Evolutionary conservation across 2,888 invertebrate species (phyloP).

Genomic region (Epinotia demarniana): DNA sequence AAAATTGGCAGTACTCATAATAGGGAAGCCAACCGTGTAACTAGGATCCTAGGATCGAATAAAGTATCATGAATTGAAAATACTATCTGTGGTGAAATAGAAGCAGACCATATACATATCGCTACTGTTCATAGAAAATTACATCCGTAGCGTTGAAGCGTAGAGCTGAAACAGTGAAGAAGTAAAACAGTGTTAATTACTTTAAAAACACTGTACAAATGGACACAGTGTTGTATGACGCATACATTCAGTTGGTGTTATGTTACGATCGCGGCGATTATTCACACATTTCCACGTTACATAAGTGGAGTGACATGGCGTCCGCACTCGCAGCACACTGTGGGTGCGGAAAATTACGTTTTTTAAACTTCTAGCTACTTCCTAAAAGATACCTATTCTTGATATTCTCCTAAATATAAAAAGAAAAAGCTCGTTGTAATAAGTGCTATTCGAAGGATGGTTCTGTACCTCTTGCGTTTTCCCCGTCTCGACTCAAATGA

Average conservation of each 20-base stretch:
- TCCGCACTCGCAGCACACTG: conserved; percentile 27
- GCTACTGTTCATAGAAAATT: not conserved
- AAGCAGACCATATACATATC: no score
- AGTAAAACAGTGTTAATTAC: not conserved
- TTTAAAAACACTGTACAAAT: not conserved
- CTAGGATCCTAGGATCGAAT: not conserved
- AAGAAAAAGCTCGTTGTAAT: not conserved
- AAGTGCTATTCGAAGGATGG: not conserved
- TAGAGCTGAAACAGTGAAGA: not conserved
- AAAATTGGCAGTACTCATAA: conserved; percentile 16
- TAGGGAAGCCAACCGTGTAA: not conserved
- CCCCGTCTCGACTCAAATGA: not conserved
- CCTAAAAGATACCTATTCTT: not conserved
- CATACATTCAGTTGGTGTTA: conserved; percentile 4
- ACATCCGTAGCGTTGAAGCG: not conserved
- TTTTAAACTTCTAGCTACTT: conserved; percentile 15
- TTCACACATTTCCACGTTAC: conserved; percentile 32
- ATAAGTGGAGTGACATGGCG: conserved; percentile 29
- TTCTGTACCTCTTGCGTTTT: not conserved
- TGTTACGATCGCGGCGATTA: conserved; percentile 27
- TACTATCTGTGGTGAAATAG: no score
- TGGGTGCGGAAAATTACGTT: conserved; percentile 39
- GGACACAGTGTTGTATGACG: not conserved
- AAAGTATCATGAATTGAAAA: no score
- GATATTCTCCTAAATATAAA: not conserved